Base-by-base conservation (phyloP, 1,140 invertebrate genomes). In the Pristionchus pacificus region DNA sequence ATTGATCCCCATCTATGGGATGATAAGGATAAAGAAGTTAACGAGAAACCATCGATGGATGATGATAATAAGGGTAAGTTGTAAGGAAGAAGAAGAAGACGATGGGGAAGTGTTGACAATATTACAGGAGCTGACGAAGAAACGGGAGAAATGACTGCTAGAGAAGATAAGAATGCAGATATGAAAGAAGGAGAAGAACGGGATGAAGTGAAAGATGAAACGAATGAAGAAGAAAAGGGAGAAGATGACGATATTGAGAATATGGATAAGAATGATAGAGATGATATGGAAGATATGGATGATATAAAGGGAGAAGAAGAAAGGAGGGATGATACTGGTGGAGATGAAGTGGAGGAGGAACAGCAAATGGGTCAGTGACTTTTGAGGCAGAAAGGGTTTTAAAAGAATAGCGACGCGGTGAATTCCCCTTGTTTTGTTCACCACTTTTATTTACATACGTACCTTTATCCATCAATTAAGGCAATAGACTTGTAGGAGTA, bases 41-140 rank as follows among this genome's bases (percentile, higher is more conserved):
- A 93, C 24, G 90, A 95, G 60, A 92, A 95, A 79, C 95, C 95
- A 71, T 90, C 96, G 84, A 93, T 95, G 85, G 92, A 92, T 63
- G 90, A 90, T 2, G 90, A 92, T 80, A 84, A 90, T 60, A 90
- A 93, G 83, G 92, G 95, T 85, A 27, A 13, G 25, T 13, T 61
- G n/a, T 27, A 24, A 61, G 10, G 25, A 61, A 13, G 24, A 24
- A 14, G 29, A 27, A 61, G 24, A 0, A 84, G 87, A 89, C 64
- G 84, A 87, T 49, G 87, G 89, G 77, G 85, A 74, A 84, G 87
- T 90, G 38, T 88, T 28, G 28, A 19, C 33, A 27, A 19, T 57
- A 19, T 57, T 57, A 0, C 69, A 32, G 81, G 78, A 28, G 78
- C 79, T 19, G 76, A 80, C 29, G 77, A 80, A 49, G 60, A 78